Base-by-base conservation (phyloP, 1,140 invertebrate genomes). In the Formica exsecta region DNA sequence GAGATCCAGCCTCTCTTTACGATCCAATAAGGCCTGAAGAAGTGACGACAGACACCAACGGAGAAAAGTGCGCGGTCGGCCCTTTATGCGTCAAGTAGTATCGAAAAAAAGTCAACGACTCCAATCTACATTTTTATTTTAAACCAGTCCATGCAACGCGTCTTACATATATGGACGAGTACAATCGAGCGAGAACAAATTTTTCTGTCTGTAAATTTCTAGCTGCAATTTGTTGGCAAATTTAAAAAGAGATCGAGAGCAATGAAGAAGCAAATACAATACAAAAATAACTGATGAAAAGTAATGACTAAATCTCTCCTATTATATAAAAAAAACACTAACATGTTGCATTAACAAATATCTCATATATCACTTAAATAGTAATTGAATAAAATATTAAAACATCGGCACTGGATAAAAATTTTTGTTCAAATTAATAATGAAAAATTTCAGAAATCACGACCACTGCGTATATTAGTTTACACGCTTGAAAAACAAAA, bases 21-120 rank as follows among this genome's bases (percentile, higher is more conserved):
- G 91, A 85, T 76, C 91, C 77, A 89, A 92, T 91, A 91, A 90
- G 57, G 87, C 59, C 32, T 81, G 71, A 83, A 86, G 76, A 86
- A 86, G 74, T 62, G 75, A 32, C 68, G 48, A 66, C 64, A 62
- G 64, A 32, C n/a, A 25, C 83, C 2, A 3, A 54, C 13, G 19
- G 59, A 38, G 22, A 51, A 73, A 51, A 85, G 25, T 57, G 19
- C 25, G 13, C 16, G 29, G 9, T 62, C 44, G 59, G 9, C 1
- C 16, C 36, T 41, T 64, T 64, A 36, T 7, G 38, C 29, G 19
- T 44, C 5, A 16, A 32, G 68, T 19, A 36, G 6, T 11, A 16
- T 38, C 48, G 38, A 88, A 64, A 84, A 77, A 11, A 29, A 16
- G 16, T 57, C 48, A 6, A 70, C 8, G 32, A 38, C 22, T 54